Evolutionary conservation across 2,888 invertebrate genomes (phyloP).

Genomic region (Dynastes hyllus): DNA sequence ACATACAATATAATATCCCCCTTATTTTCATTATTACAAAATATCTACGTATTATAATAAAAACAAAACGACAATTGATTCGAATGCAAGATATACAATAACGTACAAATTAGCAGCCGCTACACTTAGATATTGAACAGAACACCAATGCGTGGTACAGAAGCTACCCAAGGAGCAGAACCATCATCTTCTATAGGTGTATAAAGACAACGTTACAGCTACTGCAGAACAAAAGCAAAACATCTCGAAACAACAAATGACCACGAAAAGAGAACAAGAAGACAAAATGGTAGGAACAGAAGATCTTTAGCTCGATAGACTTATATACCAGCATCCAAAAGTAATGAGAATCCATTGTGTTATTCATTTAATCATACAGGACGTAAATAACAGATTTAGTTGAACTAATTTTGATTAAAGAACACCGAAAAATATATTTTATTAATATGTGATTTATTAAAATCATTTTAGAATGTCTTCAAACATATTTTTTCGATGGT

Average conservation of each 20-base stretch:
- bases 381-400: too few species aligned
- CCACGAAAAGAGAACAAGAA: slow-evolving; percentile 1
- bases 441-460: too few species aligned
- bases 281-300: background rate
- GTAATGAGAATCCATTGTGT: too few species aligned
- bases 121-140: background rate
- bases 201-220: slow-evolving; percentile 9
- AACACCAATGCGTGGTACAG: slow-evolving; percentile 3
- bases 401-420: too few species aligned
- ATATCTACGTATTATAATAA: too few species aligned
- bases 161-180: background rate
- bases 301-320: background rate
- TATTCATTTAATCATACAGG: too few species aligned
- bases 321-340: too few species aligned
- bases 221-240: slow-evolving; percentile 22
- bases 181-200: background rate
- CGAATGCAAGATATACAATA: too few species aligned
- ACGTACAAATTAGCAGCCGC: background rate
- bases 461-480: background rate
- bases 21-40: too few species aligned
- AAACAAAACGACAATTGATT: too few species aligned
- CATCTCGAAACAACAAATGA: slow-evolving; percentile 12
- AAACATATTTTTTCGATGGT: background rate
- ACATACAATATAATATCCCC: too few species aligned
- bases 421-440: too few species aligned